phyloP scores from a whole-genome alignment of 1,140 invertebrate genomes.

The Micrasema longulum region DNA sequence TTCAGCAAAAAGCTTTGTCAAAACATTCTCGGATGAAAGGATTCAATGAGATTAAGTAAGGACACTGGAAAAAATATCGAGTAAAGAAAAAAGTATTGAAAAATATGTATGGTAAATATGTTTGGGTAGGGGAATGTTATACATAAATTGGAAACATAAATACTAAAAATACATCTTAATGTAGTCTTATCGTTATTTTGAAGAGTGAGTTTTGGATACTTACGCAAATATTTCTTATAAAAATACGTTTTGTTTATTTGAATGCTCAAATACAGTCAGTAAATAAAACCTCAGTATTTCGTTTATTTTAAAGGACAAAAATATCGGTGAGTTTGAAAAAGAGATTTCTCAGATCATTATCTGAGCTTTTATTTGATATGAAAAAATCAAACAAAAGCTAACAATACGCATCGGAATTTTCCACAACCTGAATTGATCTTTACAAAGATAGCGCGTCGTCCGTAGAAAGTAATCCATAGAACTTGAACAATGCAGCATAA shows the following conservation, averaged over 20 bases:
- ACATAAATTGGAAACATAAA: slow-evolving; percentile 5
- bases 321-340: too few species aligned
- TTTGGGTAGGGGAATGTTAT: slow-evolving; percentile 11
- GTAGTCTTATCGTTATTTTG: too few species aligned
- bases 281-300: too few species aligned
- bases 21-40: slow-evolving; percentile 34
- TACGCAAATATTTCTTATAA: too few species aligned
- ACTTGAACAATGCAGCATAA: slow-evolving; percentile 48
- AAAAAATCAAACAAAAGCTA: slow-evolving; percentile 2
- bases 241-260: too few species aligned
- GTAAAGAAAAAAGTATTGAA: slow-evolving; percentile 28
- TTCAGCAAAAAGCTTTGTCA: slow-evolving; percentile 35
- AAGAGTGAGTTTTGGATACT: too few species aligned
- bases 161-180: neutral
- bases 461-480: slow-evolving; percentile 31
- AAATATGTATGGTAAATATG: slow-evolving; percentile 24
- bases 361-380: neutral
- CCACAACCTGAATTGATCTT: slow-evolving; percentile 21
- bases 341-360: slow-evolving; percentile 1
- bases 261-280: too few species aligned
- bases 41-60: slow-evolving; percentile 36
- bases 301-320: too few species aligned
- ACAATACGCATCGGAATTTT: neutral
- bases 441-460: slow-evolving; percentile 14
- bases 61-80: slow-evolving; percentile 29